Conservation (phyloP, 2,888 invertebrate genomes). For the Mythimna pallens region DNA sequence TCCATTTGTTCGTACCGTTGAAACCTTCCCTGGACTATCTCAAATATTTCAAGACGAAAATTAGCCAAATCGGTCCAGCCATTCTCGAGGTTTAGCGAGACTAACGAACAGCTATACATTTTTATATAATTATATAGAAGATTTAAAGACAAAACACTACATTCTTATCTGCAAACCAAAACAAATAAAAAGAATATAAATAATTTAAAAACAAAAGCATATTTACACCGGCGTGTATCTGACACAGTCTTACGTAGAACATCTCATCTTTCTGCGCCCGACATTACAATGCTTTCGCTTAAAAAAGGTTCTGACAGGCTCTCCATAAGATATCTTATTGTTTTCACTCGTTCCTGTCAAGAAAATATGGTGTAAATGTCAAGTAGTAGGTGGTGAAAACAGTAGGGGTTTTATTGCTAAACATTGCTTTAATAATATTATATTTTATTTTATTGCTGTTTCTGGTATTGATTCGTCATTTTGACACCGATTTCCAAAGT, state of each 20-base stretch:
- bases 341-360: slow-evolving; percentile 22
- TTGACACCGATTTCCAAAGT: no score
- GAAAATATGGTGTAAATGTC: slow-evolving; percentile 16
- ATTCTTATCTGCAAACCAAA: not conserved
- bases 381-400: not conserved
- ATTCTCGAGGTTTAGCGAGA: no score
- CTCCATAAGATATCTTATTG: slow-evolving; percentile 41
- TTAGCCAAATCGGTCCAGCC: no score
- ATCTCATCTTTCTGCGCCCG: slow-evolving; percentile 25
- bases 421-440: not conserved
- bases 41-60: no score
- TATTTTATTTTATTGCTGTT: no score
- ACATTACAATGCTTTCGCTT: slow-evolving; percentile 40
- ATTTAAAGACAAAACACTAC: not conserved
- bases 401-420: not conserved
- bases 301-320: slow-evolving; percentile 31
- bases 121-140: no score
- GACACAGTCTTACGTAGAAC: slow-evolving; percentile 17
- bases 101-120: no score
- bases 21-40: no score
- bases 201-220: slow-evolving; percentile 27
- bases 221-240: slow-evolving; percentile 3
- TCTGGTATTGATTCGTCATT: no score
- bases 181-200: not conserved
- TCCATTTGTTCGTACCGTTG: no score